Evolutionary conservation across 2,888 invertebrate genomes (phyloP).

Genomic region (Strigamia maritima): DNA sequence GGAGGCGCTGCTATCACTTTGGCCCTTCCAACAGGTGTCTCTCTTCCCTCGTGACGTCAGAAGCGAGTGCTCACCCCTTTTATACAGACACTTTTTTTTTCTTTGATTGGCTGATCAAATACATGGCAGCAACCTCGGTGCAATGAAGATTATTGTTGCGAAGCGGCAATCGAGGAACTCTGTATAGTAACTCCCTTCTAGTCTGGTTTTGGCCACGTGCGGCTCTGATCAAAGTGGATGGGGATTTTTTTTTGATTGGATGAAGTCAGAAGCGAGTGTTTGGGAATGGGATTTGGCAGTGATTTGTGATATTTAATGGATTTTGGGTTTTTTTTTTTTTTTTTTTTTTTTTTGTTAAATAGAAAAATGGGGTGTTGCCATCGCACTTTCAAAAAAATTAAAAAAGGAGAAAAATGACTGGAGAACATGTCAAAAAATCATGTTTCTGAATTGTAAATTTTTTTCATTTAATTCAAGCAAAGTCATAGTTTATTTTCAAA

Average conservation of each 20-base stretch:
- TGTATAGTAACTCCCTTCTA: background rate
- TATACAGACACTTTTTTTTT: background rate
- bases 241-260: background rate
- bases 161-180: background rate
- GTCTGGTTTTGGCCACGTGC: conserved; percentile 3
- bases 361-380: background rate
- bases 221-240: conserved; percentile 4
- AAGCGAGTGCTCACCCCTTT: conserved; percentile 4
- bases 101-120: background rate
- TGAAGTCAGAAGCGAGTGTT: conserved; percentile 3
- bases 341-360: too few species aligned
- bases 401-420: background rate
- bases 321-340: background rate
- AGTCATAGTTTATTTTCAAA: too few species aligned
- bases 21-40: conserved; percentile 4
- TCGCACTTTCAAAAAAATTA: background rate
- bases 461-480: too few species aligned
- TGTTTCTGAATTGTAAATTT: too few species aligned
- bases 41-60: background rate
- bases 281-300: background rate
- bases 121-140: background rate
- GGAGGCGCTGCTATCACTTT: background rate
- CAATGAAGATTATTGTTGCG: conserved; percentile 4
- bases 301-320: background rate
- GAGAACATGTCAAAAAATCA: background rate